Evolutionary conservation across 2,113 vertebrate genomes (phyloP), one percentile per base, ranked within the genome.

Genomic region (Prionailurus bengalensis): DNA sequence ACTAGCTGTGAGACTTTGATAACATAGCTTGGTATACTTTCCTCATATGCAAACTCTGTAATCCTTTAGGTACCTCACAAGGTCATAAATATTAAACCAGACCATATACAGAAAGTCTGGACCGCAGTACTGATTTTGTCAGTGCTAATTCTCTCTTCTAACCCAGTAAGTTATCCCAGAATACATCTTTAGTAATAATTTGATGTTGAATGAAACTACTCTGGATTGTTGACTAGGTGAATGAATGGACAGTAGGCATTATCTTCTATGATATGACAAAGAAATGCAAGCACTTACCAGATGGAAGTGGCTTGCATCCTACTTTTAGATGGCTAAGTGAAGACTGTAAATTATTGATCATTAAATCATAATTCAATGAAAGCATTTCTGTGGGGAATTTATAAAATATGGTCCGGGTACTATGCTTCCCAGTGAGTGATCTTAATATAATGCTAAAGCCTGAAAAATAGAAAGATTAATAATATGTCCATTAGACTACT

Each of bases 271-370:
- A 15, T 89, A 89, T 36, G 73, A 85, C 39, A 82, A 71, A 96
- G n/a, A 79, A 96, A 68, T 42, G 23, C 53, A 90, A 92, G 55
- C 39, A 92, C 53, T 92, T 91, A 92, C 97, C 63, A 98, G 91
- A 91, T 78, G 29, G 48, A 95, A 84, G 17, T 71, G 88, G 85
- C 76, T 88, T 74, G 74, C 51, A 70, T 93, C n/a, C n/a, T 2
- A 94, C 58, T 84, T 95, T 63, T 85, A 90, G 76, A 95, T 17
- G 16, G 74, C 74, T 95, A 61, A 97, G 91, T 88, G 81, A 85
- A 73, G 58, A 66, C 36, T 71, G 3, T 96, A 83, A 97, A 98
- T 98, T 97, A 98, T 97, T 98, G 71, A 98, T 96, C 85, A 93
- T 82, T 96, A 90, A 94, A 21, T 92, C 42, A 95, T 95, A 94